Conservation (phyloP, 2,113 vertebrate species). For the Theropithecus gelada region DNA sequence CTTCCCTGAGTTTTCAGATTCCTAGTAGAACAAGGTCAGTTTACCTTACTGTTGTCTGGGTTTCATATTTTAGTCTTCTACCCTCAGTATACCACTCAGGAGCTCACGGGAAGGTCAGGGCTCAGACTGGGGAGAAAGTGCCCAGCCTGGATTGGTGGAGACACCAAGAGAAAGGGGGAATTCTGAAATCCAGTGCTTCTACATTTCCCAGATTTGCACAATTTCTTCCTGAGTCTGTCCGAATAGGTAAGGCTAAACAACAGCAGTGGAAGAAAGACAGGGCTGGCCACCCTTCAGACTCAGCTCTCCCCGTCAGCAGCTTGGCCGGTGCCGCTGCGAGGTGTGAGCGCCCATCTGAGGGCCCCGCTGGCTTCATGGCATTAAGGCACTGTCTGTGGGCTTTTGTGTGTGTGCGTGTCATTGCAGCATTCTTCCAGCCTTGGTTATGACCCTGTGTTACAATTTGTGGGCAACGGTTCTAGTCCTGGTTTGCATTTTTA, state of each 20-base stretch:
- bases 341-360: background rate
- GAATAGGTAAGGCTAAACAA: too few species aligned
- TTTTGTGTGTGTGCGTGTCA: background rate
- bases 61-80: background rate
- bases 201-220: background rate
- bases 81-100: background rate
- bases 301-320: rapidly evolving
- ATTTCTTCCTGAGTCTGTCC: rapidly evolving
- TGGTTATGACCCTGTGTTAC: too few species aligned
- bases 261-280: rapidly evolving
- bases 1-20: background rate
- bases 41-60: too few species aligned
- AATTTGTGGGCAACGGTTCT: background rate
- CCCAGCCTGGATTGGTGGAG: background rate
- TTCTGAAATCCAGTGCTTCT: background rate
- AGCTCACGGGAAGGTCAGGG: rapidly evolving
- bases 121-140: background rate
- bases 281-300: background rate
- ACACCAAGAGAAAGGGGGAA: rapidly evolving
- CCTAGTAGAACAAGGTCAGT: too few species aligned
- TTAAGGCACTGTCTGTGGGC: background rate
- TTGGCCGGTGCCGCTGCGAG: rapidly evolving
- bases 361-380: background rate
- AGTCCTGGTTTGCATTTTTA: background rate
- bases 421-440: too few species aligned